Percentiles rank a stretch among this genome's conserved stretches.
Conservation (phyloP, 2,113 vertebrate genomes). For the Albula glossodonta region DNA sequence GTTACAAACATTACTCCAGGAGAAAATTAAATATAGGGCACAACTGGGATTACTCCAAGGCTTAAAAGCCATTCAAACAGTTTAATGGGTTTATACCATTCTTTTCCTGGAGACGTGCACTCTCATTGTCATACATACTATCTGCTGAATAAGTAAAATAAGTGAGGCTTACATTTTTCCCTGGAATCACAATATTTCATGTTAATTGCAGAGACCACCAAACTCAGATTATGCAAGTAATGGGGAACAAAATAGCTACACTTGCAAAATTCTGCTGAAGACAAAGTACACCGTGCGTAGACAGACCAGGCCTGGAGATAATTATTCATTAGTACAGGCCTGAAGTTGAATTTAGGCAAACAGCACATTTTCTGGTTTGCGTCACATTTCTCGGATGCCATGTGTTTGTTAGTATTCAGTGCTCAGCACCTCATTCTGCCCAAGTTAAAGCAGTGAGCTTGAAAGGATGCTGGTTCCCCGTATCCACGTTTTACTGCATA, state of each 20-base stretch:
- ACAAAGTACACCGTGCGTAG: neutral
- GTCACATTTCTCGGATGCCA: too few relatives aligned
- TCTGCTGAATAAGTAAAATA: neutral
- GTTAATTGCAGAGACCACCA: neutral
- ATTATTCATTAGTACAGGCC: neutral
- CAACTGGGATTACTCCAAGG: too few relatives aligned
- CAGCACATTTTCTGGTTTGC: neutral
- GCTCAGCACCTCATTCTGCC: neutral
- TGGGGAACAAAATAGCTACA: neutral
- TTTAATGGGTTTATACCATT: too few relatives aligned
- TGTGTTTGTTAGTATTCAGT: neutral
- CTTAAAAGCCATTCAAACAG: too few relatives aligned
- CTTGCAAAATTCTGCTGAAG: neutral
- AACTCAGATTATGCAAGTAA: neutral
- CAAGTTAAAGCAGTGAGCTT: neutral
- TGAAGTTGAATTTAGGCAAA: neutral
- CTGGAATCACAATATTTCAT: neutral
- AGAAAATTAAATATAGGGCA: too few relatives aligned
- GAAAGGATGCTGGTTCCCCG: neutral
- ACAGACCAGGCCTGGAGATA: neutral
- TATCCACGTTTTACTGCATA: neutral
- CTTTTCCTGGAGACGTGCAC: too few relatives aligned
- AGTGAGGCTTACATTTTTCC: neutral
- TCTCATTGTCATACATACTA: neutral
- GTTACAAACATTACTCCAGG: too few relatives aligned